Conservation (phyloP, 2,113 vertebrate species). For the Spizaetus ornatus region DNA sequence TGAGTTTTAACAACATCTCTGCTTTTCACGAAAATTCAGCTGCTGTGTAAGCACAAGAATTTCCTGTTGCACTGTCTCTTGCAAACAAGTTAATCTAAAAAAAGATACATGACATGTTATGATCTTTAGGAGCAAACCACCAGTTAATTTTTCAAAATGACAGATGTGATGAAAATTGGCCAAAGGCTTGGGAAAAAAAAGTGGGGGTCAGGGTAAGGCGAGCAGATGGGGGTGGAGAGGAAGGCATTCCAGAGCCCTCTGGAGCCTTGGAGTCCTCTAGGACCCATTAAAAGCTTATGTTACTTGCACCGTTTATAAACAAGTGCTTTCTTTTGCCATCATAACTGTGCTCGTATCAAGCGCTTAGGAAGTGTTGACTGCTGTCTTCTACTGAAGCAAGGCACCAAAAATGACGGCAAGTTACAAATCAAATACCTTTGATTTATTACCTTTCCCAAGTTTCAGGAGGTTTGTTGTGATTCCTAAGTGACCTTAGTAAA, state of each 20-base stretch:
- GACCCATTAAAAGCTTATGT: constrained; percentile 60
- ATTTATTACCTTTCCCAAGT: neutral
- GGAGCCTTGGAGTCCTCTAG: constrained; percentile 54
- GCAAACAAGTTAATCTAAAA: constrained; percentile 37
- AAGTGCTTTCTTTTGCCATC: constrained; percentile 3
- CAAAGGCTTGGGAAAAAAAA: constrained; percentile 17
- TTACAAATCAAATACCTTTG: constrained; percentile 36
- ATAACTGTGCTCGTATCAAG: neutral
- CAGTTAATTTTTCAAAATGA: constrained; percentile 58
- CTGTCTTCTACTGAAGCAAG: neutral
- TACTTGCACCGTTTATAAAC: constrained; percentile 24
- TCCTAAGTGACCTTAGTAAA: neutral
- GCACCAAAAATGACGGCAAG: constrained; percentile 19
- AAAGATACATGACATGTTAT: neutral
- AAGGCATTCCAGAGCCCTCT: constrained; percentile 46
- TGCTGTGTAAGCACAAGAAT: constrained; percentile 11
- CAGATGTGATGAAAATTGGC: constrained; percentile 50
- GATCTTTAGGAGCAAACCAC: neutral
- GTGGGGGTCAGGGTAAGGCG: constrained; percentile 14
- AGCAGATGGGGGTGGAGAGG: neutral
- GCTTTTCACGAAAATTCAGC: constrained; percentile 3
- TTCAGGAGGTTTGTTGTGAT: constrained; percentile 6
- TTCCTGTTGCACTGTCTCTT: neutral
- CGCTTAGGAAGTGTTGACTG: neutral
- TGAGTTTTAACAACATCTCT: neutral